Base-by-base conservation (phyloP, 2,888 invertebrate species). In the Cinara cedri region DNA sequence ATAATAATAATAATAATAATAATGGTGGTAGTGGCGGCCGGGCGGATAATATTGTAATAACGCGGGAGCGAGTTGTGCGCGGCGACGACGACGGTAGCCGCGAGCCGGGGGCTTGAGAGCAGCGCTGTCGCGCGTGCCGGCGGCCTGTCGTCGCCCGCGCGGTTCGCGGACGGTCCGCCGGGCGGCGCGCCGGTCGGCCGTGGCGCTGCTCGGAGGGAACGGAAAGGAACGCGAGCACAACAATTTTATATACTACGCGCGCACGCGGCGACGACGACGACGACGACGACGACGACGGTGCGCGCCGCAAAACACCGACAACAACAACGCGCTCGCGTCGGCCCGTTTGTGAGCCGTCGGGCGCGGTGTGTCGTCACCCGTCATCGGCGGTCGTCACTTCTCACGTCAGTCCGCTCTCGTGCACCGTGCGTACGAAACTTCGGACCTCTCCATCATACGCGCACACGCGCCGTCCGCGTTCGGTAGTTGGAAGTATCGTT, bases 341-440 rank as follows among this genome's bases (percentile, higher is more conserved):
- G 80, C 82, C 80, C 81, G 81, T 82, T 81, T 81, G 76, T 81
- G 72, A 76, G 72, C 72, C 80, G 81, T 78, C 81, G 81, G 80
- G 65, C 51, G 81, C 76, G 63, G 66, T 74, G 63, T 74, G 74
- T 74, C 74, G 70, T 66, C 74, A 81, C 75, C 82, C 57, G 70
- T 62, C 60, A 78, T 80, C 81, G 72, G 81, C 81, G 82, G 75
- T 70, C 72, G 80, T 76, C 66, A 82, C 76, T 80, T 71, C 72
- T 72, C 63, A 72, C 82, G 60, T 82, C 82, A 82, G 82, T 81
- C 82, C 75, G 74, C 82, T 82, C 82, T 81, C 75, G 81, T 82
- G 81, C 81, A 81, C 78, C 81, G 82, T 70, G 82, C 81, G 80
- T 81, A 72, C 66, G 65, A 74, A 75, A 44, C 63, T 80, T 76